Evolutionary conservation across 2,797 vertebrate species (phyloP), one percentile per base, ranked within the genome.

Genomic region (Labeo calbasu): DNA sequence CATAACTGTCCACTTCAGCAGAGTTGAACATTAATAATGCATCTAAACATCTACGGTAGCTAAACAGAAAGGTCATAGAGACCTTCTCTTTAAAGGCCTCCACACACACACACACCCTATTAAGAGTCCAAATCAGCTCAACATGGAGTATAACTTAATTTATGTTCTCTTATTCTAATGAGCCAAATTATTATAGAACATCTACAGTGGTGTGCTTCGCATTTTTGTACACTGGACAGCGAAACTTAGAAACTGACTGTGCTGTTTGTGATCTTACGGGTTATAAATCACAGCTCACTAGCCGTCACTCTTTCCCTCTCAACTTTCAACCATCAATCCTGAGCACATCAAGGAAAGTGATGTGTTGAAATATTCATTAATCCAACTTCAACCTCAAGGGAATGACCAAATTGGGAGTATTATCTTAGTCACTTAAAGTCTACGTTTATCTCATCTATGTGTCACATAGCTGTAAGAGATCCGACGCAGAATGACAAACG

Each of bases 51-150:
- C 8, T 75, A 48, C 51, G 28, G n/a, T 61, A 81, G 32, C 70
- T 68, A 36, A 83, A 57, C 70, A 61, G 19, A 83, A 87, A 88
- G 87, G 81, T 88, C 70, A 80, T 43, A 77, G 32, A 86, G 51
- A 83, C 81, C 12, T 83, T 79, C 25, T 72, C 66, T 80, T 59
- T 80, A 83, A 83, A 80, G n/a, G 40, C 48, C 25, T 57, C 14
- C 59, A 7, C 68, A 43, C 40, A 48, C 61, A 80, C 68, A 40
- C 21, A 66, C 69, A 73, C 14, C 3, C 63, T 14, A 40, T 76
- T 57, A 11, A 32, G n/a, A 82, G 21, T 40, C 19, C 12, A 79
- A 10, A 40, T 79, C 25, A n/a, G 79, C 7, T n/a, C 68, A 71
- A n/a, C 40, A 59, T 48, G 12, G 19, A 21, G 40, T n/a, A 13